Conservation (phyloP, 1,140 invertebrate species). For the Mercenaria mercenaria region DNA sequence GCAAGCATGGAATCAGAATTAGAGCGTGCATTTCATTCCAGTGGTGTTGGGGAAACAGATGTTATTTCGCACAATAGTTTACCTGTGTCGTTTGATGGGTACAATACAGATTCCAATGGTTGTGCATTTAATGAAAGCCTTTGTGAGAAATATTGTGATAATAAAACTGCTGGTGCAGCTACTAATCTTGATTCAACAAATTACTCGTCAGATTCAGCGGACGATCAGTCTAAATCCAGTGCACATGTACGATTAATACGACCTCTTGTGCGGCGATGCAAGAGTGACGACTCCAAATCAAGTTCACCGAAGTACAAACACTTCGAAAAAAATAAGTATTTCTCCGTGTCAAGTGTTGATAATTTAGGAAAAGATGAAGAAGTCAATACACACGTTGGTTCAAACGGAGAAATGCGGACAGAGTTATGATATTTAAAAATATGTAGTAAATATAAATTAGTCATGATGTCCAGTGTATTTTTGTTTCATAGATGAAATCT, state of each 20-base stretch:
- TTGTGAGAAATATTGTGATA: constrained; percentile 33
- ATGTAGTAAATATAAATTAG: too few relatives aligned
- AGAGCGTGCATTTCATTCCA: constrained; percentile 52
- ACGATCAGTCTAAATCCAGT: constrained; percentile 6
- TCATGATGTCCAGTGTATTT: too few relatives aligned
- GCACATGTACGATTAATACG: constrained; percentile 1
- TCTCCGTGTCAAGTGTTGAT: constrained; percentile 40
- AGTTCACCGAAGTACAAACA: constrained; percentile 21
- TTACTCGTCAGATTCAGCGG: constrained; percentile 20
- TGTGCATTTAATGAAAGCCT: constrained; percentile 49
- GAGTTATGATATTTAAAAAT: not conserved
- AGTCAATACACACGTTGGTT: not conserved
- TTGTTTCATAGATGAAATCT: too few relatives aligned
- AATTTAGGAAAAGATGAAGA: constrained; percentile 41
- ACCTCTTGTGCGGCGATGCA: constrained; percentile 36
- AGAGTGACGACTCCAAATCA: constrained; percentile 23
- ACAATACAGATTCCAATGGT: not conserved
- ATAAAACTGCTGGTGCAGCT: not conserved
- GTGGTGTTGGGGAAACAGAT: constrained; percentile 26
- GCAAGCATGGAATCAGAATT: constrained; percentile 62
- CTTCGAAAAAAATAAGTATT: constrained; percentile 59
- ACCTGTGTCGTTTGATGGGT: constrained; percentile 34
- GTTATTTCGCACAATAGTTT: constrained; percentile 56
- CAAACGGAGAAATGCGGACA: not conserved
- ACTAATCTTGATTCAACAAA: not conserved